Conservation (phyloP, 2,888 invertebrate genomes). For the Drosophila austrosaltans region DNA sequence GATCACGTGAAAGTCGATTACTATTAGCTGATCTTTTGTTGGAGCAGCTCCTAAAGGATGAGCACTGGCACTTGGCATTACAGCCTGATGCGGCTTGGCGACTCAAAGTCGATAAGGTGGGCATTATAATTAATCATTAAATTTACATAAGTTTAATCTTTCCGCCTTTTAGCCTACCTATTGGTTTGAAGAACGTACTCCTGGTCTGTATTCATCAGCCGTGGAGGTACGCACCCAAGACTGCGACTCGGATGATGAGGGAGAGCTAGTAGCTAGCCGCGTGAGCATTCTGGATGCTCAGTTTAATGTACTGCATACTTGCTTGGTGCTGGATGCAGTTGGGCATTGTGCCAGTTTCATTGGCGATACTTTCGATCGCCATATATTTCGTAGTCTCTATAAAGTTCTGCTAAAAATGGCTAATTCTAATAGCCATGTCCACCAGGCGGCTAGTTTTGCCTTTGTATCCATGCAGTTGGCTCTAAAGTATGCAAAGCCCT, state of each 20-base stretch:
- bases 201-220: constrained; percentile 83
- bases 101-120: constrained; percentile 73
- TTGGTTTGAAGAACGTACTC: constrained; percentile 82
- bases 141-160: not conserved
- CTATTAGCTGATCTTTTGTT: constrained; percentile 70
- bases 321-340: constrained; percentile 89
- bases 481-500: constrained; percentile 85
- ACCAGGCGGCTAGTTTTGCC: constrained; percentile 86
- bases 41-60: constrained; percentile 77
- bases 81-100: constrained; percentile 75
- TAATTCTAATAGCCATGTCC: constrained; percentile 87
- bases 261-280: constrained; percentile 48
- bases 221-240: constrained; percentile 81
- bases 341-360: constrained; percentile 86
- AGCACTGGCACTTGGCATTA: constrained; percentile 81
- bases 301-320: constrained; percentile 87
- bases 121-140: too few species aligned
- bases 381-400: constrained; percentile 88
- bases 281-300: constrained; percentile 84
- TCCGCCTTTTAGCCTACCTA: constrained; percentile 60
- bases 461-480: constrained; percentile 86
- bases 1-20: constrained; percentile 41
- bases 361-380: constrained; percentile 85
- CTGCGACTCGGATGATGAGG: constrained; percentile 80
- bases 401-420: constrained; percentile 89